Evolutionary conservation across 2,888 invertebrate genomes (phyloP), one percentile per base, ranked within the genome.

Genomic region (Luffia ferchaultella): DNA sequence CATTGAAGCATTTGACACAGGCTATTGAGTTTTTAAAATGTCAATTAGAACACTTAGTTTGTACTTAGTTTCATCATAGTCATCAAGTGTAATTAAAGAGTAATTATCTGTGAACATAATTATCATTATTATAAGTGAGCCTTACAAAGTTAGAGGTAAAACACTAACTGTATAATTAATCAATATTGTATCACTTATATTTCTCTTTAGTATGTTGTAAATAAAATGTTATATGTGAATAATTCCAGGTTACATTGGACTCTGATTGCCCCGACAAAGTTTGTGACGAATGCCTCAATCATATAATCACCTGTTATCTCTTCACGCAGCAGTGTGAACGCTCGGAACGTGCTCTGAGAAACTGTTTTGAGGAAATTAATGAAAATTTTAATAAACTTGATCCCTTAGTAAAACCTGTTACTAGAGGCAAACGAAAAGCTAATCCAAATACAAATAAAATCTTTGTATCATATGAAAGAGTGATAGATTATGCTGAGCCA

Each of bases 251-350:
- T 0, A 52, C 46, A 1, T 59, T 66, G 30, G 72, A 79, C 50
- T 59, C 62, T 19, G 68, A 76, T 49, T 70, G 74, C 30, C 82
- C 82, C 0, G 67, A 68, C 42, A 76, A 70, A 61, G 73, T 83
- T 51, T 83, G 82, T 51, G 57, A 67, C 1, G 69, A 60, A 53
- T 83, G 82, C 45, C 44, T 79, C 0, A 65, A 80, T 41, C 63
- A 60, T 46, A 66, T 73, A 2, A 63, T 79, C 1, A 65, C 59
- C 1, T 67, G 75, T 5, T 83, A 82, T 50, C 57, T 82, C 12
- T 82, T 82, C 52, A 63, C 70, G 0, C 82, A 83, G 49, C 79
- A 80, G 45, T 80, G 79, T 51, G 78, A 82, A 43, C 63, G 63
- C 52, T 59, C 78, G 0, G 77, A 74, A 42, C 54, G 80, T 47